Evolutionary conservation across 2,888 invertebrate species (phyloP).

Genomic region (Andrena chrysosceles): DNA sequence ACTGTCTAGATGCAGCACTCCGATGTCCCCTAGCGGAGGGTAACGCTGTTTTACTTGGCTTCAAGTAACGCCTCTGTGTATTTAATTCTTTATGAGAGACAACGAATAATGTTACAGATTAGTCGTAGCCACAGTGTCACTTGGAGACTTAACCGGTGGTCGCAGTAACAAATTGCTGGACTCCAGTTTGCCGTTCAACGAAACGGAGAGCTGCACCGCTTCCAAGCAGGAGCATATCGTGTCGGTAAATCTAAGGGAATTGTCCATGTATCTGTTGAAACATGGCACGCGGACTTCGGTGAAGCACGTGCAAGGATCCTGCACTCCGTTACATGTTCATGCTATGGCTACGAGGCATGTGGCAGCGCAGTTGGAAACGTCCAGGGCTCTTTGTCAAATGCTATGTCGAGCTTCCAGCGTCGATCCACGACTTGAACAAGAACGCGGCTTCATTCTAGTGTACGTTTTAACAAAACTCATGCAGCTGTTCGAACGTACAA

Average conservation of each 20-base stretch:
- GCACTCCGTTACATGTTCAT: conserved; percentile 91
- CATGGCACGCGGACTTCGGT: conserved; percentile 85
- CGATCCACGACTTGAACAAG: conserved; percentile 89
- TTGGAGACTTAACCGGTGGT: conserved; percentile 80
- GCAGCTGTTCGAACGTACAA: background rate
- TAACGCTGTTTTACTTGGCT: conserved; percentile 76
- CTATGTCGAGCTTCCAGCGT: conserved; percentile 90
- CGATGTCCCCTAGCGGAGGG: conserved; percentile 91
- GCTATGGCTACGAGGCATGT: conserved; percentile 93
- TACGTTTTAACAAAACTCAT: conserved; percentile 82
- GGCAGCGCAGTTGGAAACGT: conserved; percentile 92
- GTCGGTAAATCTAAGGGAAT: conserved; percentile 94
- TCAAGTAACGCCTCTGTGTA: conserved; percentile 70
- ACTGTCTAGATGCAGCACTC: conserved; percentile 93
- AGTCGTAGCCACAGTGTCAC: conserved; percentile 75
- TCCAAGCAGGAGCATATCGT: conserved; percentile 95
- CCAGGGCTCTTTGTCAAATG: conserved; percentile 91
- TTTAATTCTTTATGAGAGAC: background rate
- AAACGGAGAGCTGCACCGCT: conserved; percentile 94
- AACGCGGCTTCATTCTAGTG: conserved; percentile 93
- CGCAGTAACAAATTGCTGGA: conserved; percentile 81
- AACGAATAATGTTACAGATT: conserved; percentile 55
- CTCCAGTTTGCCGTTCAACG: conserved; percentile 90
- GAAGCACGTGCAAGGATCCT: conserved; percentile 81
- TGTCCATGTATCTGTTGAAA: conserved; percentile 93